These are phyloP conservation scores for Propsilocerus akamusi DNA, from an alignment of 1,140 invertebrate species.

Conservation along the genomic window DNA sequence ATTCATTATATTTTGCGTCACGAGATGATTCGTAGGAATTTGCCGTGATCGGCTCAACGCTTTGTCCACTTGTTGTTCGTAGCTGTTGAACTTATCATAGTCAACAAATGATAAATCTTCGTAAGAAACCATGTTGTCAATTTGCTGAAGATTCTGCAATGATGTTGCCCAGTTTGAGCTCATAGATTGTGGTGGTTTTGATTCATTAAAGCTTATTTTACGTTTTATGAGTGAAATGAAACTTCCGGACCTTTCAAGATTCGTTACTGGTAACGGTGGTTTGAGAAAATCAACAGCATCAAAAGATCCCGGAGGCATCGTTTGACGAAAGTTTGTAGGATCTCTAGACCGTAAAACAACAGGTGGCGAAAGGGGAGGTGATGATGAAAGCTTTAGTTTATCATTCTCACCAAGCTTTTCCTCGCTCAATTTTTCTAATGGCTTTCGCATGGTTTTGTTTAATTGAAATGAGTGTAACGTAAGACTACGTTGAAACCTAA, in stretches of 20 bases:
- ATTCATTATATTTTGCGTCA: constrained; percentile 13
- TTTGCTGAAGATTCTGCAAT: constrained; percentile 20
- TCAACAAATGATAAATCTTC: constrained; percentile 23
- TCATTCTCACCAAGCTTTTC: constrained; percentile 12
- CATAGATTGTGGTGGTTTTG: constrained; percentile 15
- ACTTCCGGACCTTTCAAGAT: neutral
- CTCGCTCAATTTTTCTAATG: constrained; percentile 20
- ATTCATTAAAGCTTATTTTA: constrained; percentile 2
- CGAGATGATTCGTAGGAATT: constrained; percentile 9
- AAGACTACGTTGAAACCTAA: constrained; percentile 19
- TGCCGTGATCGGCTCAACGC: neutral
- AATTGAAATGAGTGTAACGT: constrained; percentile 17
- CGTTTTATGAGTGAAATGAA: neutral
- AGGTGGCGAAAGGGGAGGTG: neutral
- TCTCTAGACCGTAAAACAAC: constrained; percentile 14
- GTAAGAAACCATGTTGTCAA: constrained; percentile 24
- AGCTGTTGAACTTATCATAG: constrained; percentile 23
- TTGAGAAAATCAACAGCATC: constrained; percentile 8
- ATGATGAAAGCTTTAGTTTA: constrained; percentile 10
- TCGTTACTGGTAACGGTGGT: neutral
- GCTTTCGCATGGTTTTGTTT: constrained; percentile 16
- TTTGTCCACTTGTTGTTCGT: constrained; percentile 20
- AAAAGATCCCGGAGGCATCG: constrained; percentile 15
- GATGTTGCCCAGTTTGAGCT: constrained; percentile 24
- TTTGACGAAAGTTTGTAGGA: constrained; percentile 17